Base-by-base conservation (phyloP, 2,888 invertebrate species). In the Selenia dentaria region DNA sequence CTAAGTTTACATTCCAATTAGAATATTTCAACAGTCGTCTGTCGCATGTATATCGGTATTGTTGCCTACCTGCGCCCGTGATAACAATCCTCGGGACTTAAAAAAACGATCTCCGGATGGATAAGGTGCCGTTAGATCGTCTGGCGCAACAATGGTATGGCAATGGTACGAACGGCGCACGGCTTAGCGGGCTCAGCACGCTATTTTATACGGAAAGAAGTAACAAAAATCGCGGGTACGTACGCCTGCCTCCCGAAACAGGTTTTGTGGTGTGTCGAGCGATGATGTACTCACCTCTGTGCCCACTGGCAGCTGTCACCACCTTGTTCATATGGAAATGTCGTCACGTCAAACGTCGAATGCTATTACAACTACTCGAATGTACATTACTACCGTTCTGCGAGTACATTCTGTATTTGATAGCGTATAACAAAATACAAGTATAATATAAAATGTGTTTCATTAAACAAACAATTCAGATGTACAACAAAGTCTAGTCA, bases 41-140 rank as follows among this genome's bases (percentile, higher is more conserved):
- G 54, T 51, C 51, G 52, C 50, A 41, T 42, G 34, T 46, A 31
- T 46, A 31, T 46, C 40, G 35, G 27, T 37, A 42, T 43, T 50
- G 51, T 55, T 43, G 50, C 35, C 53, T 77, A 73, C 72, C 75
- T 74, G 76, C 64, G 54, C 56, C 59, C 62, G 67, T 70, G 76
- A 74, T 79, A 74, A 74, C 67, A 70, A 76, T 74, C 73, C 73
- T 68, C 62, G 72, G 72, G 68, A 66, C 70, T 67, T 72, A 74
- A 69, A 74, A 78, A 80, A 59, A 56, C 70, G 81, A 85, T 84
- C 74, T 69, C 78, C 75, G 78, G 70, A 74, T 74, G 79, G 86
- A 85, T 84, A 84, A 79, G 74, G 68, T 86, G 72, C 89, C 89
- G 89, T 89, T 88, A 88, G 71, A 63, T 73, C 63, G 87, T 83